phyloP scores from a whole-genome alignment of 2,888 invertebrate genomes.

The Epinotia brunnichana region DNA sequence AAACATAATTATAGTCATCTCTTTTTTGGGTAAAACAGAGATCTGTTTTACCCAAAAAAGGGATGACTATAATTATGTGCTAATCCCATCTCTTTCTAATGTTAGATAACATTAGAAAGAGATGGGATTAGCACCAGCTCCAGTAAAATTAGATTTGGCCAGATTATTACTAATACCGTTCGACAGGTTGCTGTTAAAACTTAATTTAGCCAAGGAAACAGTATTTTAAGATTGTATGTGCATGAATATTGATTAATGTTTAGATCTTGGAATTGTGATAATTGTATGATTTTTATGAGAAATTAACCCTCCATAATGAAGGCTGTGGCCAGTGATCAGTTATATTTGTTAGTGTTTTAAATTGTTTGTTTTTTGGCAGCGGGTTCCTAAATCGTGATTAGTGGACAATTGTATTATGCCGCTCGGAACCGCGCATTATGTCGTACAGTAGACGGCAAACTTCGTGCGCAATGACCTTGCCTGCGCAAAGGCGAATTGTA shows the following conservation, averaged over 20 bases:
- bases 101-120: too few species aligned
- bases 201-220: not conserved
- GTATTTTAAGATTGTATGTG: constrained; percentile 10
- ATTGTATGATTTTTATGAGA: not conserved
- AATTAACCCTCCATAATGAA: not conserved
- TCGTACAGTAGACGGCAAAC: too few species aligned
- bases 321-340: not conserved
- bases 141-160: too few species aligned
- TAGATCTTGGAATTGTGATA: constrained; percentile 4
- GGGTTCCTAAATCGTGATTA: not conserved
- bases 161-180: too few species aligned
- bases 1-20: too few species aligned
- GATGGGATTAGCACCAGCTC: too few species aligned
- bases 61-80: too few species aligned
- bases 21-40: too few species aligned
- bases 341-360: constrained; percentile 10
- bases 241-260: not conserved
- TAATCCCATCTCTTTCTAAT: too few species aligned
- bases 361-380: constrained; percentile 11
- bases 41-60: too few species aligned
- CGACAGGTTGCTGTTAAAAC: not conserved
- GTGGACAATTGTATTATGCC: not conserved
- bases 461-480: too few species aligned
- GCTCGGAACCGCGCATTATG: not conserved
- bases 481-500: too few species aligned